Evolutionary conservation across 2,113 vertebrate species (phyloP).

Genomic region (Anarrhichthys ocellatus): DNA sequence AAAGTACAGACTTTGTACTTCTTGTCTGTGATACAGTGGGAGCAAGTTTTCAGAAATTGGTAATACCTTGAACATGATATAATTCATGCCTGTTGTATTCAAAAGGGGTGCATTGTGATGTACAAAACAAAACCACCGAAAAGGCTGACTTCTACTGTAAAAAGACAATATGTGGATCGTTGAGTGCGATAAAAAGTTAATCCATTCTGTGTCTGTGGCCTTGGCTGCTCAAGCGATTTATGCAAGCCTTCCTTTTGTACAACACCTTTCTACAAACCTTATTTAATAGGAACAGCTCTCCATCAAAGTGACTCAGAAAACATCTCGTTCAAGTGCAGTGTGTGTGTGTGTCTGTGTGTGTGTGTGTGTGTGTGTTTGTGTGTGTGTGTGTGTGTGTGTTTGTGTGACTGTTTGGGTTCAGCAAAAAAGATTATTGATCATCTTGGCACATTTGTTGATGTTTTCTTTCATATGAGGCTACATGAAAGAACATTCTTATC

Average conservation of each 20-base stretch:
- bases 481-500: constrained; percentile 27
- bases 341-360: not conserved
- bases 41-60: constrained; percentile 13
- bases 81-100: constrained; percentile 1
- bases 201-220: constrained; percentile 31
- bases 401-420: not conserved
- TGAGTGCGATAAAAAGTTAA: constrained; percentile 3
- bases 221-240: constrained; percentile 33
- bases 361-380: not conserved
- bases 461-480: constrained; percentile 31
- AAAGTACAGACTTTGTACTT: constrained; percentile 35
- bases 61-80: constrained; percentile 14
- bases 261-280: constrained; percentile 26
- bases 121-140: not conserved
- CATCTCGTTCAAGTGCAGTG: constrained; percentile 2
- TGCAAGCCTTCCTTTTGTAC: constrained; percentile 39
- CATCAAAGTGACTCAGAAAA: constrained; percentile 40
- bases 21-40: constrained; percentile 21
- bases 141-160: not conserved
- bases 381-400: not conserved
- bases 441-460: constrained; percentile 28
- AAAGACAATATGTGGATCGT: not conserved
- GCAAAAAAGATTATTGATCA: constrained; percentile 2
- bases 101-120: not conserved
- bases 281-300: constrained; percentile 49